Base-by-base conservation (phyloP, 2,888 invertebrate species). In the Dryobota labecula region DNA sequence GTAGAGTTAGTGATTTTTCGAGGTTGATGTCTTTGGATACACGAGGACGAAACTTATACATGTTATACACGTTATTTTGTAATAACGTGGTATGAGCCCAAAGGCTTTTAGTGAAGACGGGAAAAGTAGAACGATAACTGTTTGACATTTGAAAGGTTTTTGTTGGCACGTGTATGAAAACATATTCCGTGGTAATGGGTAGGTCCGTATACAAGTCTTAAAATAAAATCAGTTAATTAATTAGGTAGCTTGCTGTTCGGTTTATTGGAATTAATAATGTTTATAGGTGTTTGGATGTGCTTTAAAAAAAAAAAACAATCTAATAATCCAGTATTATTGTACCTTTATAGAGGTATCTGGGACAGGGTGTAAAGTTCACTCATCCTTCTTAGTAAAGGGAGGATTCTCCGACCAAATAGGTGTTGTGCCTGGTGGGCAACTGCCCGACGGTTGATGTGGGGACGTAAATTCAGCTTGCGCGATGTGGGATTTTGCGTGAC, bases 1-100 rank as follows among this genome's bases (percentile, higher is more conserved):
- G 43, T 49, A 5, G 11, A 41, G 45, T 74, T 51, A 45, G 36
- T 53, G 38, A 45, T 61, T 74, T 79, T 61, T 43, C 18, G 20
- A 62, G 38, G 41, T 43, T 49, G 38, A 45, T 6, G 36, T n/a
- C 13, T 33, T 45, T 51, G 33, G 33, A n/a, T 65, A 54, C 27
- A 49, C 33, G 49, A 45, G 38, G 45, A 15, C 47, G 27, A 45
- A 58, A 70, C n/a, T n/a, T n/a, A n/a, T n/a, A n/a, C n/a, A n/a
- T n/a, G n/a, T n/a, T n/a, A n/a, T n/a, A n/a, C n/a, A n/a, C 77
- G 24, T 58, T 41, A 24, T 73, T 54, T 3, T 36, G 33, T 18
- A 27, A 54, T 56, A 27, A 56, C 15, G 15, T 24, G 15, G 27
- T 47, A n/a, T 43, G 47, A 67, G 27, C 41, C 18, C 18, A 11